phyloP scores from a whole-genome alignment of 2,888 invertebrate genomes.

The Polyommatus iphigenia region DNA sequence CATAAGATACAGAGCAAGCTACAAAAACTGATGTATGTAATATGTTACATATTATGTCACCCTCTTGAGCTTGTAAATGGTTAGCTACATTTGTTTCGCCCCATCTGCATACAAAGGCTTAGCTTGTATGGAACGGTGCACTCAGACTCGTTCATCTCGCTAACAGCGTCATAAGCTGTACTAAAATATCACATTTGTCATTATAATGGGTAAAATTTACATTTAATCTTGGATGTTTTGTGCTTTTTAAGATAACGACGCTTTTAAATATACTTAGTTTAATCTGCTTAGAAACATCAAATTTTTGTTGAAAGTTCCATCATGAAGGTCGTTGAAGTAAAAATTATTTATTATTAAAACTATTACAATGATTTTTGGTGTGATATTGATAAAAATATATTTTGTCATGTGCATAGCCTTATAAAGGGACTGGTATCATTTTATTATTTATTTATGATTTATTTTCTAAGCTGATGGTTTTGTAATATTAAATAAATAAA shows the following conservation, averaged over 20 bases:
- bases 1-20: too few species aligned
- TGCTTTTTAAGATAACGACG: neutral
- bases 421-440: neutral
- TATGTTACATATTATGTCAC: neutral
- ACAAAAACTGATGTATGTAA: too few species aligned
- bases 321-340: too few species aligned
- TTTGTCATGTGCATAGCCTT: neutral
- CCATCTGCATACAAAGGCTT: neutral
- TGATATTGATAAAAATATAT: too few species aligned
- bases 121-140: conserved; percentile 12
- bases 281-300: too few species aligned
- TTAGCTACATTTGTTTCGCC: conserved; percentile 8
- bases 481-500: too few species aligned
- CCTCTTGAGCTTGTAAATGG: conserved; percentile 7
- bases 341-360: too few species aligned
- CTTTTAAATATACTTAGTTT: too few species aligned
- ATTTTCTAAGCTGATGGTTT: too few species aligned
- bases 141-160: neutral
- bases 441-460: too few species aligned
- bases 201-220: neutral
- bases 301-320: too few species aligned
- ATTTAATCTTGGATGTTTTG: neutral
- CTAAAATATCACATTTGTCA: conserved; percentile 14
- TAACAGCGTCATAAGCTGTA: conserved; percentile 17
- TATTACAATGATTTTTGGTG: too few species aligned